phyloP scores from a whole-genome alignment of 1,140 invertebrate genomes.

The Solen grandis region DNA sequence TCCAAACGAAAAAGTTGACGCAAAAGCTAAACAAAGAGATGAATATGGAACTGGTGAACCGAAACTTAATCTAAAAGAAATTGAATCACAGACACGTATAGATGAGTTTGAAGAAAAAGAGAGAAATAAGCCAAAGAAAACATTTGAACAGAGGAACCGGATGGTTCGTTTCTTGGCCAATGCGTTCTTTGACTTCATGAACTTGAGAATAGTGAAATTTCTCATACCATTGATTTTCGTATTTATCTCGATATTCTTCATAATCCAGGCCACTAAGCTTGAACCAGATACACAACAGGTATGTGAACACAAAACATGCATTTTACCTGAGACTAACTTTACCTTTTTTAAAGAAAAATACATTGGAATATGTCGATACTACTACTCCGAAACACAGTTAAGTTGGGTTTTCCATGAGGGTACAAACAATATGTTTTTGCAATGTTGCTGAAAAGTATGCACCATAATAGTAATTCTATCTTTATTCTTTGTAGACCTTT shows the following conservation, averaged over 20 bases:
- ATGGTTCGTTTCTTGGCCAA: slow-evolving; percentile 60
- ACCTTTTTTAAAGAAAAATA: too few relatives aligned
- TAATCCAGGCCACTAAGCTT: slow-evolving; percentile 65
- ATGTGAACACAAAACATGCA: slow-evolving; percentile 18
- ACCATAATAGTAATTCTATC: too few relatives aligned
- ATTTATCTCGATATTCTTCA: slow-evolving; percentile 58
- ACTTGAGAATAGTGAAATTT: slow-evolving; percentile 59
- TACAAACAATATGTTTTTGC: too few relatives aligned
- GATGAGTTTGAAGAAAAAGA: slow-evolving; percentile 14
- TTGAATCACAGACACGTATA: background rate
- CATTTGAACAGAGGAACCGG: slow-evolving; percentile 57
- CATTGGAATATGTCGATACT: too few relatives aligned
- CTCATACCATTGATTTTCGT: slow-evolving; percentile 57
- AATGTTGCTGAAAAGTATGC: too few relatives aligned
- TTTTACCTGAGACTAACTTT: too few relatives aligned
- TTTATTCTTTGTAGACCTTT: too few relatives aligned
- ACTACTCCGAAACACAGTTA: too few relatives aligned
- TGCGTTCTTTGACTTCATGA: slow-evolving; percentile 63
- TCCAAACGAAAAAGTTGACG: background rate
- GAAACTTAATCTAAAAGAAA: background rate
- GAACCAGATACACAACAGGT: slow-evolving; percentile 72
- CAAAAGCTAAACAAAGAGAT: background rate
- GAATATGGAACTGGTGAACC: too few relatives aligned
- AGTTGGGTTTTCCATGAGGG: too few relatives aligned
- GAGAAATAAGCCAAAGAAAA: slow-evolving; percentile 26